Evolutionary conservation across 2,797 vertebrate genomes (phyloP), one percentile per base, ranked within the genome.

Genomic region (Artibeus lituratus): DNA sequence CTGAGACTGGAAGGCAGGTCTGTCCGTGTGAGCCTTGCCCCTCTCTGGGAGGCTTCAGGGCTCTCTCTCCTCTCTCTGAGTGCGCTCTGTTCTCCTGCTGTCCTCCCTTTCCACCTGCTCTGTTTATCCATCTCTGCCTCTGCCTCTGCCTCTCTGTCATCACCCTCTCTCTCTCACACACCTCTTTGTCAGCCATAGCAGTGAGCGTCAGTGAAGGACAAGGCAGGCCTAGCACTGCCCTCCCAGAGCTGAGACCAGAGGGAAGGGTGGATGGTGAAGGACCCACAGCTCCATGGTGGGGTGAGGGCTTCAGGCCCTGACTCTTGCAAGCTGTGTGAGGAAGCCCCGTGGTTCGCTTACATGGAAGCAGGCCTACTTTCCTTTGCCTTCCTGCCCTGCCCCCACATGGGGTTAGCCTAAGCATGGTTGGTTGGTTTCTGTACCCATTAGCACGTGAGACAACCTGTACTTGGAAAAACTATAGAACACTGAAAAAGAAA

Each of bases 161-260:
- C 14, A 5, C 39, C 21, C 29, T 21, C 18, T 12, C 18, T 70
- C 0, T 39, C 49, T 47, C 8, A 3, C n/a, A 47, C 3, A 5
- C 3, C 7, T 44, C 14, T 42, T 16, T 55, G 5, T 62, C 51
- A 74, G 18, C 7, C 37, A 49, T 10, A 53, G 62, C 69, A 89
- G 10, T n/a, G 32, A 24, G 49, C 65, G 42, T 6, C 12, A 32
- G 0, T 11, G 47, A 55, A 67, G 44, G 69, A 44, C 0, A 1
- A 59, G 35, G 24, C 35, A 59, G 18, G 26, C 5, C 1, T 21
- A 26, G 12, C 7, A 21, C 37, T 49, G 19, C 9, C 62, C 55
- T 22, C 49, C 11, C 7, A 29, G 32, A 74, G 4, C 26, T 53
- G 51, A 77, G 72, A 26, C 11, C 44, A 86, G 35, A 77, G 35